Evolutionary conservation across 2,113 vertebrate genomes (phyloP), one percentile per base, ranked within the genome.

Genomic region (Panurus biarmicus): DNA sequence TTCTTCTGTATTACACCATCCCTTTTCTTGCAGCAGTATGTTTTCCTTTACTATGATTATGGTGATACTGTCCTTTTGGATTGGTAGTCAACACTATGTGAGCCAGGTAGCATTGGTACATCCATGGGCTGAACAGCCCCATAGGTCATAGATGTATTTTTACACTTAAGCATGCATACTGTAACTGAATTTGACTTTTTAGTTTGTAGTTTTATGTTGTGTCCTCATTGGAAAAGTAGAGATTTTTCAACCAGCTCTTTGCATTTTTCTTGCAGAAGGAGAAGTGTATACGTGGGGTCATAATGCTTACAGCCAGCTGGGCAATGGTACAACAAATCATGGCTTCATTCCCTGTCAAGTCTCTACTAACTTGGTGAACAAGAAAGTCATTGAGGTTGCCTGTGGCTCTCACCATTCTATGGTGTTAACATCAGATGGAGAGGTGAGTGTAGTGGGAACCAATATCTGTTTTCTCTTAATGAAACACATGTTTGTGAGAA

Each of bases 241-340:
- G 29, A 64, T 83, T 82, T 90, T 79, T 85, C n/a, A 95, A 81
- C 23, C 23, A 62, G 28, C 33, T 64, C 89, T 71, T 93, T 44
- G 47, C 56, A 20, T 92, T 85, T 96, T 85, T 90, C 6, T 67
- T 97, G 64, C 75, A 99, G 99, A 99, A 94, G 99, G 99, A 95
- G 99, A 99, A 94, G 98, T 99, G 47, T 99, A 98, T 96, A 98
- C 99, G 1, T 99, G 99, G 99, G 99, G 99, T 44, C 99, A 99
- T 94, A 99, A 99, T 91, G 98, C 99, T 73, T 99, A 99, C 42
- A 99, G 98, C 95, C 99, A 99, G 91, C 90, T 99, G 80, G 99
- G 99, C 64, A 99, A 99, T 75, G 99, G 99, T 26, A 99, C 99
- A 73, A 98, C 98, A 70, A 99, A 98, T 93, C 98, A 99, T 14